Evolutionary conservation across 2,797 vertebrate species (phyloP).

Genomic region (Spinus pinus): DNA sequence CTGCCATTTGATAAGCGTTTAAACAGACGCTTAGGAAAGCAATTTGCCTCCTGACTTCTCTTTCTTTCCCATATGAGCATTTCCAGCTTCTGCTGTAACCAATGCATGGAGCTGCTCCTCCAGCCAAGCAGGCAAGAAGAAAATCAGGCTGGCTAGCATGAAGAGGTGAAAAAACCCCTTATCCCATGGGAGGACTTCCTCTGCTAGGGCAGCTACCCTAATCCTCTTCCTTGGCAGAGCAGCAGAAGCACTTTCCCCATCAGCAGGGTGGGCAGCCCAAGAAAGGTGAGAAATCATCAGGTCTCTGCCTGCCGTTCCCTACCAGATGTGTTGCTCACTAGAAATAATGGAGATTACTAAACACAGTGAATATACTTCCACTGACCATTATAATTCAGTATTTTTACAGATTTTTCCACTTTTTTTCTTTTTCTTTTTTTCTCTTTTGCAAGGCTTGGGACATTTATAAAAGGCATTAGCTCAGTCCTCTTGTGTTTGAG

Average conservation of each 20-base stretch:
- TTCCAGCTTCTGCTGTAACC: background rate
- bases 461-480: background rate
- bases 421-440: background rate
- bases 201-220: background rate
- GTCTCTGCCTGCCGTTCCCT: background rate
- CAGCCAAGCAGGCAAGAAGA: background rate
- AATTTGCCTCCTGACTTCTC: background rate
- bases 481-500: background rate
- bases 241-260: background rate
- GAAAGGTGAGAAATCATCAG: background rate
- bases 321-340: background rate
- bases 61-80: background rate
- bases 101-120: background rate
- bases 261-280: background rate
- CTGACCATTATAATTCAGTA: background rate
- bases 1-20: background rate
- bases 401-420: background rate
- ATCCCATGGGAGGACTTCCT: background rate
- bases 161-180: fast-evolving
- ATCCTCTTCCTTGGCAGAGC: background rate
- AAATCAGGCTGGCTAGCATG: background rate
- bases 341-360: background rate
- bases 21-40: background rate
- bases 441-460: background rate
- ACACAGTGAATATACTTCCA: background rate